Conservation (phyloP, 1,140 invertebrate genomes). For the Cydia splendana region DNA sequence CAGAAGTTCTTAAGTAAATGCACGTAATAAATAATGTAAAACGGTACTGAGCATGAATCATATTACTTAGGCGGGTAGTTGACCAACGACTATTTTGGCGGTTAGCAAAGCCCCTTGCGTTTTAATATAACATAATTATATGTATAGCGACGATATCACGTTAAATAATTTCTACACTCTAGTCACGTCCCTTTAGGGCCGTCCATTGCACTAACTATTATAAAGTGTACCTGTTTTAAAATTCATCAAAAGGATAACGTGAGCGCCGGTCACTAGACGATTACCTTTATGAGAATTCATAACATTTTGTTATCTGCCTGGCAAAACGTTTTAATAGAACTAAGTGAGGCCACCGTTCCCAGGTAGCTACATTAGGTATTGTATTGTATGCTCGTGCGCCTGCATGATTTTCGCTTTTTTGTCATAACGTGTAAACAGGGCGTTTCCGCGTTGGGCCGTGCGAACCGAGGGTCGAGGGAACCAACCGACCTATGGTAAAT, state of each 20-base stretch:
- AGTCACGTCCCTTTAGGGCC: not conserved
- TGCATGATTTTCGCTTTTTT: slow-evolving; percentile 42
- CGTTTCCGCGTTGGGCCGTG: slow-evolving; percentile 64
- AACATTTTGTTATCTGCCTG: not conserved
- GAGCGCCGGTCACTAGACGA: not conserved
- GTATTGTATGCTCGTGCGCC: slow-evolving; percentile 43
- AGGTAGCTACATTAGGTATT: slow-evolving; percentile 32
- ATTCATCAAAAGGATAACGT: too few relatives aligned
- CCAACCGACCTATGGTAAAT: slow-evolving; percentile 58
- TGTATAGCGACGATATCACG: too few relatives aligned
- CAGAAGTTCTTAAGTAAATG: too few relatives aligned
- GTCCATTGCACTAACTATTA: not conserved
- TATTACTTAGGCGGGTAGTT: too few relatives aligned
- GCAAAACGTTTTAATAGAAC: slow-evolving; percentile 32
- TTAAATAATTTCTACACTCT: not conserved
- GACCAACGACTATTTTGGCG: not conserved
- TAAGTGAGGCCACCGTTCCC: slow-evolving; percentile 24
- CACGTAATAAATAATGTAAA: too few relatives aligned
- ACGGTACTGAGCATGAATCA: too few relatives aligned
- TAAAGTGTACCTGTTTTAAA: too few relatives aligned
- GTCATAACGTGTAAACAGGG: slow-evolving; percentile 45
- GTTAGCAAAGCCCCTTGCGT: not conserved
- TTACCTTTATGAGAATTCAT: not conserved
- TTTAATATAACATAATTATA: not conserved
- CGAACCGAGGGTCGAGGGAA: slow-evolving; percentile 64